phyloP scores from a whole-genome alignment of 2,113 vertebrate species.

The Sapajus apella region DNA sequence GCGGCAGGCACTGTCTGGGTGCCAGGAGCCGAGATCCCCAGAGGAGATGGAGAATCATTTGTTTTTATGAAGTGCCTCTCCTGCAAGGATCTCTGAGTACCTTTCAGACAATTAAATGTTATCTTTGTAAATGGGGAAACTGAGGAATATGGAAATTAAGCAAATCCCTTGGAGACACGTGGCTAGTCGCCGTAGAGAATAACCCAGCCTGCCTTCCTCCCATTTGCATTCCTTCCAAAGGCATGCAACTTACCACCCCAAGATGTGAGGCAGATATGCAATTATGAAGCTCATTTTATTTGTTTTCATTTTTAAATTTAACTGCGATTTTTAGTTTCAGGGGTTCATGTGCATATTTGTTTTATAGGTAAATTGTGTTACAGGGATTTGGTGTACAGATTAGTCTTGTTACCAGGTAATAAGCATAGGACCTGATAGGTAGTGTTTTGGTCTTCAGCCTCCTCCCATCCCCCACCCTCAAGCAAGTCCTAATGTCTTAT shows the following conservation, averaged over 20 bases:
- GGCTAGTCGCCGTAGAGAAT: background rate
- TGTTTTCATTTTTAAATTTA: no score
- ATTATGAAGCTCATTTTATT: background rate
- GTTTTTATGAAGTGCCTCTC: background rate
- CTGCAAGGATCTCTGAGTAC: background rate
- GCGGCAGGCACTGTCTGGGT: background rate
- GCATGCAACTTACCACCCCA: background rate
- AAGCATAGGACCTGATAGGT: no score
- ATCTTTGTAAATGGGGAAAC: background rate
- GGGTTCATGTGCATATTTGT: no score
- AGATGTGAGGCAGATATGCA: background rate
- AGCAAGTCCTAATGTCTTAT: no score
- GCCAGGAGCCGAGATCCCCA: background rate
- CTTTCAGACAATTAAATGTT: slow-evolving; percentile 16
- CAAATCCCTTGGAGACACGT: background rate
- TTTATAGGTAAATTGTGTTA: no score
- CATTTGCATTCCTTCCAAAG: background rate
- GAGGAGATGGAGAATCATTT: background rate
- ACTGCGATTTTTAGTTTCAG: no score
- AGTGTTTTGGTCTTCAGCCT: no score
- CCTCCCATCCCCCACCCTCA: no score
- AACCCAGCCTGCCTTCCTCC: background rate
- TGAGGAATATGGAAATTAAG: background rate
- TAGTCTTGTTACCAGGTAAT: no score
- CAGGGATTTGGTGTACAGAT: no score